These are phyloP conservation scores for Heliconius nattereri DNA, from an alignment of 1,140 invertebrate species.

Conservation along the genomic window DNA sequence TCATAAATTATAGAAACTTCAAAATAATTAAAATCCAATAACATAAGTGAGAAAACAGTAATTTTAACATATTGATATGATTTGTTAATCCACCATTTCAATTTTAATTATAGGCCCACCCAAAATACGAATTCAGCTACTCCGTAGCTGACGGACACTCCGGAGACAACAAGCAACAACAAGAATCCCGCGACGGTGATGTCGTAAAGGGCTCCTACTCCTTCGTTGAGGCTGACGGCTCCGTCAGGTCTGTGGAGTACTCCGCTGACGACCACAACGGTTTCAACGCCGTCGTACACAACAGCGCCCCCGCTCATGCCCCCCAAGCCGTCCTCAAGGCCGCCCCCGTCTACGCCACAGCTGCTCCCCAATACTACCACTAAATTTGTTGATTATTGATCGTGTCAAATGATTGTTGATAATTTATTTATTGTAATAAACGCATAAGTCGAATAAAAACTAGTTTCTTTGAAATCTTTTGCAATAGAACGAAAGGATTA, in stretches of 20 bases:
- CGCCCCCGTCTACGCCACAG: slow-evolving; percentile 48
- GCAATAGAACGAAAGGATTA: background rate
- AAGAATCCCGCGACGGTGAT: slow-evolving; percentile 80
- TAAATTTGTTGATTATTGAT: slow-evolving; percentile 29
- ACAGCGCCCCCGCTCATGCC: slow-evolving; percentile 74
- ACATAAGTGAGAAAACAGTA: no score
- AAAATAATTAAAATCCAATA: no score
- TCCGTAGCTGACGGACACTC: slow-evolving; percentile 61
- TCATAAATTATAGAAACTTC: no score
- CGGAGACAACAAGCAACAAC: slow-evolving; percentile 54
- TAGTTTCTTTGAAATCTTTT: background rate
- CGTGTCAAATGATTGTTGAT: slow-evolving; percentile 36
- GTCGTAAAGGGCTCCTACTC: slow-evolving; percentile 82
- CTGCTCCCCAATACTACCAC: slow-evolving; percentile 42
- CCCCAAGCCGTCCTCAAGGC: slow-evolving; percentile 49
- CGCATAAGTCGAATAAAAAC: slow-evolving; percentile 19
- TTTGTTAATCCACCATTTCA: background rate
- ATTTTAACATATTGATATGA: background rate
- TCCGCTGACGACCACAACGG: slow-evolving; percentile 42
- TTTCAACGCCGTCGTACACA: slow-evolving; percentile 58
- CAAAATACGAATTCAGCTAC: slow-evolving; percentile 79
- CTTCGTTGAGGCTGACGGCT: slow-evolving; percentile 81
- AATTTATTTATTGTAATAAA: slow-evolving; percentile 54
- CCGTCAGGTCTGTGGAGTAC: slow-evolving; percentile 76
- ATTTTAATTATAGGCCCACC: slow-evolving; percentile 52